A percentile compares a stretch with the other conserved stretches of the same genome.
Conservation (phyloP, 23 tunicate species). For the Botrylloides violaceus region DNA sequence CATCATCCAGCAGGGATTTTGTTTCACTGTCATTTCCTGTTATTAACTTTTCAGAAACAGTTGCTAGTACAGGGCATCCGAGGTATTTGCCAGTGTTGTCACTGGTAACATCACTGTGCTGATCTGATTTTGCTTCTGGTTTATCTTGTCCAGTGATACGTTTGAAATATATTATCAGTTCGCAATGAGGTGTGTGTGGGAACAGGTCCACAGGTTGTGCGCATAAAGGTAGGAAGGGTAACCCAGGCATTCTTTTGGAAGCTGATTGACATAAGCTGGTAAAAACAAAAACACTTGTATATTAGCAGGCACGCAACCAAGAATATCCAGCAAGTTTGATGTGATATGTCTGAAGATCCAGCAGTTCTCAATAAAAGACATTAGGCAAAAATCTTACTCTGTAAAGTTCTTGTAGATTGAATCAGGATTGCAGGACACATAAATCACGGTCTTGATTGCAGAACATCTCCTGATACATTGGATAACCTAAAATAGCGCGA, state of each 20-base stretch:
- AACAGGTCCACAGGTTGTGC: slow-evolving; percentile 92
- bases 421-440: slow-evolving; percentile 71
- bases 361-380: no score
- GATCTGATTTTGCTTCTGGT: background rate
- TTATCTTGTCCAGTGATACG: slow-evolving; percentile 22
- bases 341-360: no score
- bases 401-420: slow-evolving; percentile 63
- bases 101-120: no score
- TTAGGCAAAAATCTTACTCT: slow-evolving; percentile 55
- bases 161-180: slow-evolving; percentile 48
- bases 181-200: slow-evolving; percentile 91
- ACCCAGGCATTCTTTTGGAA: slow-evolving; percentile 61
- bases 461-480: slow-evolving; percentile 49
- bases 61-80: no score
- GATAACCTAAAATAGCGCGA: slow-evolving; percentile 50
- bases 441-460: slow-evolving; percentile 44
- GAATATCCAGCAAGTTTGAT: no score
- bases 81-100: no score
- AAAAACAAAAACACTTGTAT: no score
- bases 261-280: slow-evolving; percentile 52
- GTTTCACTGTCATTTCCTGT: no score
- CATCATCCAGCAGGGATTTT: no score
- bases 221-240: slow-evolving; percentile 52
- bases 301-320: no score
- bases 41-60: no score